phyloP scores from a whole-genome alignment of 2,113 vertebrate genomes.

The Sylvilagus bachmani region DNA sequence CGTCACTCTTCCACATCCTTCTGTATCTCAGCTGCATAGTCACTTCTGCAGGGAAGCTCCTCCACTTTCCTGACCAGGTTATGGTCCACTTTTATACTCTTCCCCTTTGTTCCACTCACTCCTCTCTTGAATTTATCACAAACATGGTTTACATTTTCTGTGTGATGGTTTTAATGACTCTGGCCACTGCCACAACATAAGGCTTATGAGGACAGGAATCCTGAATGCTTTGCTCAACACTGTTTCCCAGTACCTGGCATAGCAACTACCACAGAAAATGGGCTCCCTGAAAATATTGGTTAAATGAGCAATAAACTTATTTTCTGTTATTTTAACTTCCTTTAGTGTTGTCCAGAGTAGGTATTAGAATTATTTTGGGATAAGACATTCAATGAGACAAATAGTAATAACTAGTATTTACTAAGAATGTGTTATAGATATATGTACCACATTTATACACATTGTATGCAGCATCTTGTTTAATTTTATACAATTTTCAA shows the following conservation, averaged over 20 bases:
- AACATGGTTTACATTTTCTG: neutral
- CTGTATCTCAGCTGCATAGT: neutral
- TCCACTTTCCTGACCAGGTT: neutral
- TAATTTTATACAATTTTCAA: neutral
- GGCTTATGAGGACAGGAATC: neutral
- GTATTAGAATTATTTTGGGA: neutral
- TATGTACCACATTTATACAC: neutral
- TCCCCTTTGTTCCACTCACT: neutral
- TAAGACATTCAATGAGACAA: neutral
- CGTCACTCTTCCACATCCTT: neutral
- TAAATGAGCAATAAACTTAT: neutral
- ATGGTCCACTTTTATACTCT: neutral
- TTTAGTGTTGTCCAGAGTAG: neutral
- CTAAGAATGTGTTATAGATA: neutral
- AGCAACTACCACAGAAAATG: neutral
- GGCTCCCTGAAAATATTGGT: neutral
- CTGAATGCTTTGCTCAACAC: neutral
- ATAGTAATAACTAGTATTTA: neutral
- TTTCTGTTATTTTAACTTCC: neutral
- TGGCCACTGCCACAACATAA: neutral
- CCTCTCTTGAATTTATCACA: neutral
- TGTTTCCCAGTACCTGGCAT: neutral
- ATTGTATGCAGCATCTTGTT: neutral
- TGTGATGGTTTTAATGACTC: neutral
- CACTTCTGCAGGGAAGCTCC: neutral